Evolutionary conservation across 23 tunicate genomes (phyloP), one percentile per base, ranked within the genome.

Genomic region (Diplosoma virens): DNA sequence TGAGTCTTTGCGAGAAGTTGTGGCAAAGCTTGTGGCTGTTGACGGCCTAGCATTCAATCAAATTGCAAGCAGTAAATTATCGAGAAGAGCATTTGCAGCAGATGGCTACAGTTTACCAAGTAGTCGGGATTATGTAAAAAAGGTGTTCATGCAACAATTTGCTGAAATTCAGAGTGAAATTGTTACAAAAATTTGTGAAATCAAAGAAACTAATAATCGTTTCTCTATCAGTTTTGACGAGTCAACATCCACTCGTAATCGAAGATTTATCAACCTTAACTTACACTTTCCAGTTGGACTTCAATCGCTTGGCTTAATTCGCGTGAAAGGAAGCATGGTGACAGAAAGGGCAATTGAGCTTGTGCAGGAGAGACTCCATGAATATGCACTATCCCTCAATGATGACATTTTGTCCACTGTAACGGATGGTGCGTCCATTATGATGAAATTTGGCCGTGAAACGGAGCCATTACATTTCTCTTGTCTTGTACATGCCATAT

Each of bases 1-100:
- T n/a, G n/a, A n/a, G n/a, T n/a, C n/a, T n/a, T n/a, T n/a, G n/a
- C n/a, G n/a, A n/a, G n/a, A n/a, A n/a, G n/a, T n/a, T n/a, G n/a
- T n/a, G n/a, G n/a, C n/a, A n/a, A n/a, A n/a, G n/a, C n/a, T n/a
- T n/a, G n/a, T n/a, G n/a, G n/a, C n/a, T n/a, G n/a, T n/a, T n/a
- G n/a, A n/a, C n/a, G n/a, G n/a, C n/a, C n/a, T 68, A 53, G 36
- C 75, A 34, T 68, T 68, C 53, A 33, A 68, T 23, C 75, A 68
- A 68, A 68, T 41, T 16, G 75, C 75, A 9, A 68, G 16, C 75
- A 68, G 53, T 7, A 34, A 26, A 34, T 25, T 36, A 11, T 34
- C 36, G 6, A 36, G 75, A 20, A 33, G 53, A 35, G 75, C 75
- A 11, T 68, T 68, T 21, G 36, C 16, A 68, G 21, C 75, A n/a